Conservation (phyloP, 2,113 vertebrate genomes). For the Ptychochromis oligacanthus region DNA sequence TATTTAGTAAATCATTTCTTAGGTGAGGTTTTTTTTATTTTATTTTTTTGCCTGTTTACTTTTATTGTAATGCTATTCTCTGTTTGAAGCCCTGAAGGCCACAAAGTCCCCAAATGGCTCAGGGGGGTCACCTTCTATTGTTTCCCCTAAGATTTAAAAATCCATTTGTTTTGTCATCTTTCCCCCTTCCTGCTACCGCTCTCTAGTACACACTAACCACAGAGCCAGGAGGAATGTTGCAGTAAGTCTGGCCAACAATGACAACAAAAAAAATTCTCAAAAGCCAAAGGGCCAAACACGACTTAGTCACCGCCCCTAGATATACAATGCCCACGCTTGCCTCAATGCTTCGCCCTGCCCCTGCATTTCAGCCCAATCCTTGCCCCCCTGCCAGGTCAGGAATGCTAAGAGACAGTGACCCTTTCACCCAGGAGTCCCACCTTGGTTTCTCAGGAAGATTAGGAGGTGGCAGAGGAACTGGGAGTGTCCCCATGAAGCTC, state of each 20-base stretch:
- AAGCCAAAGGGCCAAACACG: constrained; percentile 64
- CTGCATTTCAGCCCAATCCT: constrained; percentile 63
- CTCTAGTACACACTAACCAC: constrained; percentile 33
- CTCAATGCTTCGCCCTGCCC: constrained; percentile 60
- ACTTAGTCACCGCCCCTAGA: constrained; percentile 65
- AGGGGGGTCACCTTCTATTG: constrained; percentile 65
- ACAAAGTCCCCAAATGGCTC: constrained; percentile 32
- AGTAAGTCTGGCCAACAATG: constrained; percentile 77
- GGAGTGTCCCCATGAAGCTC: constrained; percentile 52
- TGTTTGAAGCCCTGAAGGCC: constrained; percentile 53
- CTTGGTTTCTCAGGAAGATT: constrained; percentile 80
- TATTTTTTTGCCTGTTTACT: neutral
- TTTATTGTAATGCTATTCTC: constrained; percentile 67
- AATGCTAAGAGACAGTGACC: constrained; percentile 73
- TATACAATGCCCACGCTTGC: constrained; percentile 73
- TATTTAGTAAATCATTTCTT: neutral
- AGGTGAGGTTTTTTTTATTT: too few species aligned
- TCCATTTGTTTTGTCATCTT: constrained; percentile 53
- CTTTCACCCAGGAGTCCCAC: constrained; percentile 66
- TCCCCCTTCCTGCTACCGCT: constrained; percentile 46
- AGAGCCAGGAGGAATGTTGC: constrained; percentile 66
- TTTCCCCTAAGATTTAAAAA: constrained; percentile 59
- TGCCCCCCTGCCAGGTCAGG: constrained; percentile 72
- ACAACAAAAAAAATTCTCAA: constrained; percentile 77
- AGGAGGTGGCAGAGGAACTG: constrained; percentile 63